Evolutionary conservation across 2,113 vertebrate species (phyloP).

Genomic region (Isurus oxyrinchus): DNA sequence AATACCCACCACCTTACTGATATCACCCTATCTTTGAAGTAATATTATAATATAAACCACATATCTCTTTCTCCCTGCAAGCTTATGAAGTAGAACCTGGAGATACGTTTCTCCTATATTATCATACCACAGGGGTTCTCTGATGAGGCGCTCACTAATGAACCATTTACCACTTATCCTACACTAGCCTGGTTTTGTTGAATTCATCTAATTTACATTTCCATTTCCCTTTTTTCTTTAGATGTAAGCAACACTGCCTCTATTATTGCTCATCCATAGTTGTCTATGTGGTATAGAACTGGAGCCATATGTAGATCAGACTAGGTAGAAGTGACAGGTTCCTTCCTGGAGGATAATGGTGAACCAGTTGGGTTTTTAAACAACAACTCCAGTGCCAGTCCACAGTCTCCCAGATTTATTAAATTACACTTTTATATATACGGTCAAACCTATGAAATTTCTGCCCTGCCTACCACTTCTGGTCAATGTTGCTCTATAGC

Average conservation of each 20-base stretch:
- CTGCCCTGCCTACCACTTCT: background rate
- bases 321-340: background rate
- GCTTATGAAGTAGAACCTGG: background rate
- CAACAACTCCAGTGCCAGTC: background rate
- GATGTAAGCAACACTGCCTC: background rate
- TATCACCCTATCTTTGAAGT: background rate
- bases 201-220: background rate
- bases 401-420: background rate
- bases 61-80: background rate
- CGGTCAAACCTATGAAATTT: no score
- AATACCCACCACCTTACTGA: background rate
- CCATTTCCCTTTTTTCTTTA: background rate
- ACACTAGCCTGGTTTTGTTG: background rate
- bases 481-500: background rate
- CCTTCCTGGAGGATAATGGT: background rate
- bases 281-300: background rate
- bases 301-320: background rate
- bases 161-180: background rate
- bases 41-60: background rate
- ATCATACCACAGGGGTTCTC: background rate
- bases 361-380: background rate
- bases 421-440: background rate
- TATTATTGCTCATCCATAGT: background rate
- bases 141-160: background rate
- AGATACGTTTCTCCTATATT: background rate